Percentiles rank a stretch among this genome's conserved stretches.
Conservation (phyloP, 2,888 invertebrate species). For the Chalcis sispes region DNA sequence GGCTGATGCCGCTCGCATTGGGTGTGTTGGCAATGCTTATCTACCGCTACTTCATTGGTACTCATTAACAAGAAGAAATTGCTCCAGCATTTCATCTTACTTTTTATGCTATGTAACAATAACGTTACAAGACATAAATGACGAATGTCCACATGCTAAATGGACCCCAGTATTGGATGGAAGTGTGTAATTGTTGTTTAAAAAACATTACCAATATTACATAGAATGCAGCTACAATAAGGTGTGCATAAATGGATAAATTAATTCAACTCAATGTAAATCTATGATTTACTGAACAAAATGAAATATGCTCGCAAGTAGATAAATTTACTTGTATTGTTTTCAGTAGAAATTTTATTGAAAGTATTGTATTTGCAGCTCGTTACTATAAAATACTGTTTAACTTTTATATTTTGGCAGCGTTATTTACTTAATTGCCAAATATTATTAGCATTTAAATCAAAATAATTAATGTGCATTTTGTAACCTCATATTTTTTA, state of each 20-base stretch:
- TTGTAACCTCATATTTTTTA: slow-evolving; percentile 22
- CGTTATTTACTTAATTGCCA: slow-evolving; percentile 1
- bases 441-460: slow-evolving; percentile 6
- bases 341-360: slow-evolving; percentile 20
- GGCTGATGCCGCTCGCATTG: slow-evolving; percentile 76
- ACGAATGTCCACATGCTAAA: slow-evolving; percentile 11
- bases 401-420: slow-evolving; percentile 24
- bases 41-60: slow-evolving; percentile 75
- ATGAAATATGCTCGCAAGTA: slow-evolving; percentile 3
- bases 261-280: slow-evolving; percentile 17
- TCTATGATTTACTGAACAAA: slow-evolving; percentile 22
- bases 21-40: slow-evolving; percentile 76
- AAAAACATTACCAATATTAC: slow-evolving; percentile 49
- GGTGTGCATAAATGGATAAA: background rate
- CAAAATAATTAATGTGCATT: slow-evolving; percentile 24
- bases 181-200: slow-evolving; percentile 43
- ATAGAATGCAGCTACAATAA: slow-evolving; percentile 23
- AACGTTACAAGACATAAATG: slow-evolving; percentile 37
- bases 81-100: slow-evolving; percentile 42
- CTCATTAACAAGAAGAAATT: slow-evolving; percentile 63
- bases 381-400: slow-evolving; percentile 31
- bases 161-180: slow-evolving; percentile 22
- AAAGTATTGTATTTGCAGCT: slow-evolving; percentile 32
- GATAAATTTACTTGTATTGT: slow-evolving; percentile 24
- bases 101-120: slow-evolving; percentile 45